A percentile compares a stretch with the other conserved stretches of the same genome.
phyloP scores from a whole-genome alignment of 2,113 vertebrate species.

The Percopsis transmontana region DNA sequence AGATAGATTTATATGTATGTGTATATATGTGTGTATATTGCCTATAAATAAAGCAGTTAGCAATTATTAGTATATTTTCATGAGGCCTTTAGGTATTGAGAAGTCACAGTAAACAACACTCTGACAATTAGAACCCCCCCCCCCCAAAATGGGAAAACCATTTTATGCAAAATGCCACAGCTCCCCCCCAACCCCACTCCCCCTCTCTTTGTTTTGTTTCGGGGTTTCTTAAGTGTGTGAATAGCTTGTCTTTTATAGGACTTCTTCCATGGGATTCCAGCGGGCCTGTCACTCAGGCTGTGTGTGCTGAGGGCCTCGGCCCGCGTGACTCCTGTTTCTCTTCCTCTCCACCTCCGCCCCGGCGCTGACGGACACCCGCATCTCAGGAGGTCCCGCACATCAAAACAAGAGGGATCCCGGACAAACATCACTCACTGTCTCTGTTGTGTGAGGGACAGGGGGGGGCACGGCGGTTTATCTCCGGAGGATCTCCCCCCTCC shows the following conservation, averaged over 20 bases:
- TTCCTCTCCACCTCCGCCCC: conserved; percentile 46
- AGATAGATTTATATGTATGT: too few species aligned
- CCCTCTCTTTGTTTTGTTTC: conserved; percentile 48
- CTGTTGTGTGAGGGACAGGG: conserved; percentile 76
- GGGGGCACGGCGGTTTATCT: conserved; percentile 69
- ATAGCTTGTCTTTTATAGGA: conserved; percentile 55
- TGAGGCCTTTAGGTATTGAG: too few species aligned
- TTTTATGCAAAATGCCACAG: conserved; percentile 41
- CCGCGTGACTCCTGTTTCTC: conserved; percentile 64
- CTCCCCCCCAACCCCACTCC: conserved; percentile 36
- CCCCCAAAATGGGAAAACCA: conserved; percentile 11
- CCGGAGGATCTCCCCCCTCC: conserved; percentile 58
- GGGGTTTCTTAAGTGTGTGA: conserved; percentile 39
- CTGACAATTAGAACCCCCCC: background rate
- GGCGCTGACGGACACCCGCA: conserved; percentile 75
- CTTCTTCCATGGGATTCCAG: conserved; percentile 66
- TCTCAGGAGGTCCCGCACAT: conserved; percentile 82
- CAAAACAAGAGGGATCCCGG: conserved; percentile 77
- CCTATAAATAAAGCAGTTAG: too few species aligned
- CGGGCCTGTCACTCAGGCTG: conserved; percentile 68
- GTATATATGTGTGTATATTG: too few species aligned
- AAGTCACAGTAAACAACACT: too few species aligned
- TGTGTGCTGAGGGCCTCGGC: conserved; percentile 67
- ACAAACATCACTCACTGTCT: conserved; percentile 81
- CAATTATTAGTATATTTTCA: too few species aligned